Evolutionary conservation across 2,797 vertebrate species (phyloP).

Genomic region (Scarus forsteni): DNA sequence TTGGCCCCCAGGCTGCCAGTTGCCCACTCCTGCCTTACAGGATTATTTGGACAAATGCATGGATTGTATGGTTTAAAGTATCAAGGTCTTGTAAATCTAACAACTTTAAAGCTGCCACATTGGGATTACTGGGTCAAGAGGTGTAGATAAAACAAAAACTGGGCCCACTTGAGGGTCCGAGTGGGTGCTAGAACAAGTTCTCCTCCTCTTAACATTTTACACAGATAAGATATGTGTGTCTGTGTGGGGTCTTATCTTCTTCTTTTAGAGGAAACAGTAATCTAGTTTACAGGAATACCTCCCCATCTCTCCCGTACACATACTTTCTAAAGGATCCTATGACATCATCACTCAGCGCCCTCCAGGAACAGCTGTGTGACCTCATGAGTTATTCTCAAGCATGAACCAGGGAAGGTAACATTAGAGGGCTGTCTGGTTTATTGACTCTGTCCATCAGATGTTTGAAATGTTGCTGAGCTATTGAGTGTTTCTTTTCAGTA

Average conservation of each 20-base stretch:
- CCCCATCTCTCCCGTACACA: slow-evolving; percentile 9
- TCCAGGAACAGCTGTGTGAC: slow-evolving; percentile 56
- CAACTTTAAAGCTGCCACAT: slow-evolving; percentile 1
- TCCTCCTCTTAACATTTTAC: slow-evolving; percentile 47
- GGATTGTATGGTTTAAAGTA: no score
- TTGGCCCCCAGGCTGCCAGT: no score
- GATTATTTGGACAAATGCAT: no score
- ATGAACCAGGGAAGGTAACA: slow-evolving; percentile 9
- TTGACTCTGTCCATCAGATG: not conserved
- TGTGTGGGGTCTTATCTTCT: slow-evolving; percentile 36
- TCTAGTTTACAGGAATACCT: slow-evolving; percentile 49
- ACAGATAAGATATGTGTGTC: slow-evolving; percentile 36
- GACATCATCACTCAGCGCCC: slow-evolving; percentile 70
- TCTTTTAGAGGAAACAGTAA: slow-evolving; percentile 45
- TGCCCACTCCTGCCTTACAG: no score
- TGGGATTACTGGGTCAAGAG: slow-evolving; percentile 43
- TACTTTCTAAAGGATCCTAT: slow-evolving; percentile 62
- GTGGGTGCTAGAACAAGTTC: slow-evolving; percentile 44
- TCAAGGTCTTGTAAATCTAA: no score
- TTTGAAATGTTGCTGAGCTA: not conserved
- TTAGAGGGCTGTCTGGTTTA: not conserved
- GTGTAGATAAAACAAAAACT: slow-evolving; percentile 41
- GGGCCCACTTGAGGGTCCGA: slow-evolving; percentile 24
- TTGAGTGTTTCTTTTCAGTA: no score
- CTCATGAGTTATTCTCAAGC: slow-evolving; percentile 60